These are phyloP conservation scores for Ischnura elegans DNA, from an alignment of 2,888 invertebrate genomes.

Conservation along the genomic window DNA sequence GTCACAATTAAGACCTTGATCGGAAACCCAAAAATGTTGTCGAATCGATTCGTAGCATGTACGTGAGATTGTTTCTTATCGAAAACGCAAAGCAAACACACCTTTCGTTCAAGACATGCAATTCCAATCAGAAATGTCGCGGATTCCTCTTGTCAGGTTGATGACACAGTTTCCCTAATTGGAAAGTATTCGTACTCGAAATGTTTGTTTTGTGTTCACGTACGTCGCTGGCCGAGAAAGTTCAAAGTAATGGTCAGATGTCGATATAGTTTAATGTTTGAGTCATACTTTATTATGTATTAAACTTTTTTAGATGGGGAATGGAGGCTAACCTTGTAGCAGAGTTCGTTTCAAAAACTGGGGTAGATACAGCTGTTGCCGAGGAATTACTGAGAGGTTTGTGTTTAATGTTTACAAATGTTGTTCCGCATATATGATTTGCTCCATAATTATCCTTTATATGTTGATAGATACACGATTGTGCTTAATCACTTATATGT, in stretches of 20 bases:
- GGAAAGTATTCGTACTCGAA: not conserved
- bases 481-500: not conserved
- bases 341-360: constrained; percentile 72
- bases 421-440: not conserved
- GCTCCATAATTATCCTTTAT: not conserved
- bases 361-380: constrained; percentile 71
- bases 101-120: not conserved
- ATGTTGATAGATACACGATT: not conserved
- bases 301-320: constrained; percentile 70
- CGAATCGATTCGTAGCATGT: not conserved
- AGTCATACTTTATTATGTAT: not conserved
- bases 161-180: constrained; percentile 36
- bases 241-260: not conserved
- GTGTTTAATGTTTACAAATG: not conserved
- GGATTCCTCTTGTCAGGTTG: not conserved
- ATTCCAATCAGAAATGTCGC: not conserved
- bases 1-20: not conserved
- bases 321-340: constrained; percentile 72
- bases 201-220: not conserved
- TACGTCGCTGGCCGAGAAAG: not conserved
- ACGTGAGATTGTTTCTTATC: not conserved
- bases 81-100: not conserved
- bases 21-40: not conserved
- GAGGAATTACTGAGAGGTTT: constrained; percentile 71
- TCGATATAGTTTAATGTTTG: not conserved